Evolutionary conservation across 2,888 invertebrate genomes (phyloP).

Genomic region (Lasioglossum pauxillum): DNA sequence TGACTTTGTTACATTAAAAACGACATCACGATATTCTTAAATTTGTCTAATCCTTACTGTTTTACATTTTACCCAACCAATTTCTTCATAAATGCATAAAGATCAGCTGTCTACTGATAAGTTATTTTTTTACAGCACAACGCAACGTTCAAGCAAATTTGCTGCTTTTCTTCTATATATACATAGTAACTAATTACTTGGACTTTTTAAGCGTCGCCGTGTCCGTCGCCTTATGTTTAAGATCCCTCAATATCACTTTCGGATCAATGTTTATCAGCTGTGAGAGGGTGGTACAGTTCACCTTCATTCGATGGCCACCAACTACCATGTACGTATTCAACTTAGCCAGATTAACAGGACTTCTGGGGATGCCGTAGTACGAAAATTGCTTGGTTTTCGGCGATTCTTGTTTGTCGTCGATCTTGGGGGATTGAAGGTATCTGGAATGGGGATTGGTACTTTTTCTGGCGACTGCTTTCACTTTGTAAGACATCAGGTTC

Average conservation of each 20-base stretch:
- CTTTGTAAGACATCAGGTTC: constrained; percentile 58
- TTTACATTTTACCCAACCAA: too few relatives aligned
- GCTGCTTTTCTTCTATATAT: background rate
- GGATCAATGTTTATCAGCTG: constrained; percentile 86
- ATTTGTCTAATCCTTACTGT: too few relatives aligned
- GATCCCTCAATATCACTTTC: constrained; percentile 83
- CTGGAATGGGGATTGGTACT: constrained; percentile 85
- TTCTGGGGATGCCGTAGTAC: constrained; percentile 85
- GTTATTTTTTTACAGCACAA: background rate
- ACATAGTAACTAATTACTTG: constrained; percentile 22
- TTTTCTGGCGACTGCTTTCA: constrained; percentile 84
- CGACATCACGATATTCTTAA: too few relatives aligned
- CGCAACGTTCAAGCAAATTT: too few relatives aligned
- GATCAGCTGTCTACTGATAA: background rate
- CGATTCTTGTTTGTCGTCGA: constrained; percentile 27
- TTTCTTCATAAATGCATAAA: too few relatives aligned
- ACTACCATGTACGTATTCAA: constrained; percentile 86
- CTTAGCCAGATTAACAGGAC: constrained; percentile 83
- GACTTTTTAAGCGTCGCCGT: constrained; percentile 15
- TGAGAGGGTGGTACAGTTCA: constrained; percentile 85
- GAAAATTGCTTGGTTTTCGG: constrained; percentile 79
- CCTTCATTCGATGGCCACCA: constrained; percentile 85
- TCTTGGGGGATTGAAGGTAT: constrained; percentile 67
- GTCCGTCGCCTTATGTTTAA: constrained; percentile 46
- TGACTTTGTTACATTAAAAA: too few relatives aligned